Evolutionary conservation across 92 coral and sea anemone species (phyloP).

Genomic region (Meandrina meandrites): DNA sequence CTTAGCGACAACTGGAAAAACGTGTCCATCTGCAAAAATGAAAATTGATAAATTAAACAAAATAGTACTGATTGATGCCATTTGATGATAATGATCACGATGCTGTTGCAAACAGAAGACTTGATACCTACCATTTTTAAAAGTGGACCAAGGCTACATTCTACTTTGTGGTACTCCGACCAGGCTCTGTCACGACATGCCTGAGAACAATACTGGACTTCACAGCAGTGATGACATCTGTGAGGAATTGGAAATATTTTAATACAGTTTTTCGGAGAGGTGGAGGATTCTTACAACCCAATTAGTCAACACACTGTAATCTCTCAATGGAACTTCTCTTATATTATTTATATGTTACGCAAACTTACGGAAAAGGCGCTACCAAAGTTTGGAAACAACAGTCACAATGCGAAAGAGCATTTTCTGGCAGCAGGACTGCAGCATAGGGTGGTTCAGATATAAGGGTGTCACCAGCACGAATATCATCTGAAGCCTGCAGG

Average conservation of each 20-base stretch:
- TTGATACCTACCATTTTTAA: slow-evolving; percentile 75
- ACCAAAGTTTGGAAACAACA: slow-evolving; percentile 80
- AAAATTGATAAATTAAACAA: neutral
- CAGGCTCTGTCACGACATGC: slow-evolving; percentile 80
- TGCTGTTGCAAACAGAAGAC: neutral
- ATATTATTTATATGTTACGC: neutral
- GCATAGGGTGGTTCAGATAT: slow-evolving; percentile 92
- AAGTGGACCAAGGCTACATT: slow-evolving; percentile 82
- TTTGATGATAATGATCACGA: neutral
- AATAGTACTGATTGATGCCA: neutral
- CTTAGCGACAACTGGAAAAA: slow-evolving; percentile 83
- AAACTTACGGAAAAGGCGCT: slow-evolving; percentile 83
- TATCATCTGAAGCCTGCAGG: slow-evolving; percentile 79
- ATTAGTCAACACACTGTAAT: neutral
- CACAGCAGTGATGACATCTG: slow-evolving; percentile 70
- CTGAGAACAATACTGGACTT: slow-evolving; percentile 81
- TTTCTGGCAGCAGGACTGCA: slow-evolving; percentile 86
- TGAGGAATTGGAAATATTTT: neutral
- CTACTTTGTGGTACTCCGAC: slow-evolving; percentile 74
- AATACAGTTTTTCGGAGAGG: too few relatives aligned
- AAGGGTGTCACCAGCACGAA: slow-evolving; percentile 95
- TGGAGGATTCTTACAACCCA: neutral
- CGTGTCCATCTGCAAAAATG: slow-evolving; percentile 71
- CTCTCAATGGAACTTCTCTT: neutral
- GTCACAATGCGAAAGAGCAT: slow-evolving; percentile 79